These are phyloP conservation scores for Oreochromis mossambicus DNA, from an alignment of 2,797 vertebrate species.

Conservation along the genomic window DNA sequence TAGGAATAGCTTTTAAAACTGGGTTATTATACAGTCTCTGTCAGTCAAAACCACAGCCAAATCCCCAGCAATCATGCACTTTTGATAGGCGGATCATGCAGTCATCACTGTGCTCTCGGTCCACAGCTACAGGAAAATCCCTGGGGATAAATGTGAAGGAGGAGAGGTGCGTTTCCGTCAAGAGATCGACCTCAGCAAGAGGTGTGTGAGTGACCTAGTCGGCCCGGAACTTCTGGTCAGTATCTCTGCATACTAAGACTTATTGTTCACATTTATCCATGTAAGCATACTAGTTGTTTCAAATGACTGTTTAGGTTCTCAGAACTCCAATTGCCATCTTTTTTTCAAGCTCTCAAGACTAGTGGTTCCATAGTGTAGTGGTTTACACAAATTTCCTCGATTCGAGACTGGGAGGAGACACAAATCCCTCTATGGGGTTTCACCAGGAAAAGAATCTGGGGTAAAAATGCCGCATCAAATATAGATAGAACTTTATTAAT, in stretches of 20 bases:
- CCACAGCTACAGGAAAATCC: conserved; percentile 91
- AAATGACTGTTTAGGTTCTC: background rate
- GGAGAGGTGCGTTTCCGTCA: conserved; percentile 78
- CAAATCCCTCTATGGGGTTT: background rate
- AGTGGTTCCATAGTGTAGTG: background rate
- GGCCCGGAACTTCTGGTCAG: conserved; percentile 70
- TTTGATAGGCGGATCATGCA: background rate
- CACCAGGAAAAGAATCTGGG: background rate
- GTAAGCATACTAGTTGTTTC: background rate
- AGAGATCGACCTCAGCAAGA: conserved; percentile 85
- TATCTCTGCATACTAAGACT: background rate
- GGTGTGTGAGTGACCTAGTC: conserved; percentile 85
- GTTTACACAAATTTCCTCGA: background rate
- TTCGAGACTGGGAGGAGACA: background rate
- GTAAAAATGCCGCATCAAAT: background rate
- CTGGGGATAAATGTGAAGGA: conserved; percentile 88
- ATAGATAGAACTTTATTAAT: background rate
- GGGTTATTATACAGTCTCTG: background rate
- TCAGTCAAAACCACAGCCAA: background rate
- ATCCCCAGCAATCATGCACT: background rate
- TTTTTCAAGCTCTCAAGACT: background rate
- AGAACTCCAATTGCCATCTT: background rate
- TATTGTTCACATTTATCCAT: background rate
- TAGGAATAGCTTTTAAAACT: background rate
- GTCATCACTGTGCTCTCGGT: background rate